These are phyloP conservation scores for Catalaphyllia jardinei DNA, from an alignment of 64 coral and sea anemone genomes.

Conservation along the genomic window DNA sequence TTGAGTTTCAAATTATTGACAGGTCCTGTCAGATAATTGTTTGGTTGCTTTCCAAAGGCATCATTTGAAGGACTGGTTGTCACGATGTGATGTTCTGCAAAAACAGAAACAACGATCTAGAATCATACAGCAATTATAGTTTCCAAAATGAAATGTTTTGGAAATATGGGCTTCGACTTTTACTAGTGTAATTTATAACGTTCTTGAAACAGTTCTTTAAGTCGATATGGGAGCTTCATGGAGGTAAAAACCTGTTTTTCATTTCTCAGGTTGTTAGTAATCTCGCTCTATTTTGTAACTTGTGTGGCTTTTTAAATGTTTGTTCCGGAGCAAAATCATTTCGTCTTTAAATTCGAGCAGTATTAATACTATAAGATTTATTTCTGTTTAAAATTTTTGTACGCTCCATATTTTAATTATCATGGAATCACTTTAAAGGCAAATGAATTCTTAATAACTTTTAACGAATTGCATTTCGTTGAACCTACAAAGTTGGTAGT, in stretches of 20 bases:
- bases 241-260: conserved; percentile 4
- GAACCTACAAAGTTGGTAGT: too few species aligned
- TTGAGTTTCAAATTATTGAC: not conserved
- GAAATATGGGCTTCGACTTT: not conserved
- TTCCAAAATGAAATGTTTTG: conserved; percentile 19
- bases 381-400: not conserved
- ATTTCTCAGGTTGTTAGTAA: too few species aligned
- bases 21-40: not conserved
- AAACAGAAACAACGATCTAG: not conserved
- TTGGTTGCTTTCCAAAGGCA: not conserved
- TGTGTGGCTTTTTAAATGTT: not conserved
- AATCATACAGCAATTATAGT: not conserved
- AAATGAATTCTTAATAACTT: too few species aligned
- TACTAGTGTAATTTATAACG: not conserved
- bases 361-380: not conserved
- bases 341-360: not conserved
- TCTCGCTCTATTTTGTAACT: not conserved
- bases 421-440: too few species aligned
- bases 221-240: conserved; percentile 6
- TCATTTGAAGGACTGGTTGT: not conserved
- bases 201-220: not conserved
- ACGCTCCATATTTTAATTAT: too few species aligned
- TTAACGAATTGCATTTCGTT: too few species aligned
- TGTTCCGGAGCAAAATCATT: not conserved
- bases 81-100: too few species aligned